Evolutionary conservation across 1,140 invertebrate genomes (phyloP), one percentile per base, ranked within the genome.

Genomic region (Sarcophaga bullata): DNA sequence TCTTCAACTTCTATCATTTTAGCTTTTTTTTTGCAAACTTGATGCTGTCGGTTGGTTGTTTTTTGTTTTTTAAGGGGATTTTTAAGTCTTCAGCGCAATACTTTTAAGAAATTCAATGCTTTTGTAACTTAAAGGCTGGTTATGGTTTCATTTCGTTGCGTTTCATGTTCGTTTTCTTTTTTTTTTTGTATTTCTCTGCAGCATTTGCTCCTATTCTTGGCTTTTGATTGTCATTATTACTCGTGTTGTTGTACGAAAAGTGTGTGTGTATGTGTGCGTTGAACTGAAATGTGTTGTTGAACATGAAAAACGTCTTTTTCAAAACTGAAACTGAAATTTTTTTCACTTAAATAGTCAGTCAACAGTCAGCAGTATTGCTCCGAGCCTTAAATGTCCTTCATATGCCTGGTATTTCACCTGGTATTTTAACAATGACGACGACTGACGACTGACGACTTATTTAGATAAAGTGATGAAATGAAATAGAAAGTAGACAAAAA

Each of bases 291-390:
- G 4, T 37, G 54, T 58, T 58, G 54, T 58, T 58, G 54, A 58
- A 58, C 54, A 58, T 58, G 54, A 58, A 58, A 58, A 58, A 58
- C 54, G 15, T 58, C 54, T 58, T 58, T 58, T 58, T 54, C 15
- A 54, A 54, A 54, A 13, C 15, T 7, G 15, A 58, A 58, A 58
- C 15, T n/a, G n/a, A 58, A 58, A n/a, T 7, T 37, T 37, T 37
- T 37, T 37, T 37, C 25, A 2, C 25, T 37, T 37, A 37, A 13
- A 58, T 58, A 58, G 54, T 58, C 11, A 52, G 54, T 58, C 54
- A 58, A 37, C 25, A 37, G 25, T 37, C 25, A 37, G 25, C 25
- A 37, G 25, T 37, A 37, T 37, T 37, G 54, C 54, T 13, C n/a
- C 13, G 7, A 58, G 54, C 54, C 6, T 15, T n/a, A 58, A 58